A percentile compares a stretch with the other conserved stretches of the same genome.
phyloP scores from a whole-genome alignment of 1,140 invertebrate species.

The Druon quercuslanigerum region DNA sequence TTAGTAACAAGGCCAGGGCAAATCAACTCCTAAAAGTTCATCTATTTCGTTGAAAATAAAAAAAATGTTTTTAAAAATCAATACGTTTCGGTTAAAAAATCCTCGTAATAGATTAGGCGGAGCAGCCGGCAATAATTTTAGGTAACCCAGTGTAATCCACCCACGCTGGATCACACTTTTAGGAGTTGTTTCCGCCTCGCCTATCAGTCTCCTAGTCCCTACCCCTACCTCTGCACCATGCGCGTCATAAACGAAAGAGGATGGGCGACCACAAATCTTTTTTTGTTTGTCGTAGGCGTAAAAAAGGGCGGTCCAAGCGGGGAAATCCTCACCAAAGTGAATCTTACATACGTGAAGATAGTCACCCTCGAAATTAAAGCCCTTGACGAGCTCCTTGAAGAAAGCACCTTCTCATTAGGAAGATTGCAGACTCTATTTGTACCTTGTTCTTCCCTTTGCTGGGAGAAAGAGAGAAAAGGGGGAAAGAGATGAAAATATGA shows the following conservation, averaged over 20 bases:
- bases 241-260: neutral
- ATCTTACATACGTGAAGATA: neutral
- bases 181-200: too few relatives aligned
- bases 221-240: conserved; percentile 3
- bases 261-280: neutral
- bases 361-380: conserved; percentile 31
- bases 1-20: too few relatives aligned
- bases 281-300: neutral
- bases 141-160: too few relatives aligned
- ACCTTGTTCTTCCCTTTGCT: conserved; percentile 45
- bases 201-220: too few relatives aligned
- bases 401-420: conserved; percentile 64
- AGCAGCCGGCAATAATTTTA: too few relatives aligned
- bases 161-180: too few relatives aligned
- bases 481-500: conserved; percentile 43
- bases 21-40: too few relatives aligned
- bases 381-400: conserved; percentile 37
- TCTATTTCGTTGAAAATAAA: too few relatives aligned
- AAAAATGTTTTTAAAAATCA: too few relatives aligned
- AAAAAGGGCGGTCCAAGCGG: neutral
- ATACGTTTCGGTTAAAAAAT: too few relatives aligned
- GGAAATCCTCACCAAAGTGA: neutral
- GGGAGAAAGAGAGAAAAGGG: neutral
- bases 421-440: conserved; percentile 70
- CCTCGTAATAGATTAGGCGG: too few relatives aligned